These are phyloP conservation scores for Cecropterus lyciades DNA, from an alignment of 1,140 invertebrate species.

Conservation along the genomic window DNA sequence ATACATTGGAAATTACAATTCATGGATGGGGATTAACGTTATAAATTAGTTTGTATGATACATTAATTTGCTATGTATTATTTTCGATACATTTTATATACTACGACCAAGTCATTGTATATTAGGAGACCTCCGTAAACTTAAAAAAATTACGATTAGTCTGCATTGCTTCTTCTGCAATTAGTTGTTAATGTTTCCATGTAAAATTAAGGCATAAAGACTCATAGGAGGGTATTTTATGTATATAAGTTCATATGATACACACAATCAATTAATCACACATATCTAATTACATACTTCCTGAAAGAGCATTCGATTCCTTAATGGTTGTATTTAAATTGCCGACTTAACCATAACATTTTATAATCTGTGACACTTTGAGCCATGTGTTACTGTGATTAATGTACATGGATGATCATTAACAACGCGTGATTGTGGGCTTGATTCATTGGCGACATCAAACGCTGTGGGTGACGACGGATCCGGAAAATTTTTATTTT, in stretches of 20 bases:
- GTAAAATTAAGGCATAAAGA: too few species aligned
- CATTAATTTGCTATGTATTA: not conserved
- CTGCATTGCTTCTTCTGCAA: too few species aligned
- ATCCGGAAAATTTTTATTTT: slow-evolving; percentile 54
- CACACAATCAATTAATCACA: too few species aligned
- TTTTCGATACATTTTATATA: too few species aligned
- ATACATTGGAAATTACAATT: slow-evolving; percentile 6
- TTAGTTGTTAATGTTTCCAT: too few species aligned
- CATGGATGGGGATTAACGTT: slow-evolving; percentile 23
- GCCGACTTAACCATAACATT: slow-evolving; percentile 29
- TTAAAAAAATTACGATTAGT: too few species aligned
- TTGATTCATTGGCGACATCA: slow-evolving; percentile 56
- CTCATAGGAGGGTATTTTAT: too few species aligned
- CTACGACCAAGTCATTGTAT: too few species aligned
- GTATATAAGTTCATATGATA: too few species aligned
- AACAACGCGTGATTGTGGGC: slow-evolving; percentile 44
- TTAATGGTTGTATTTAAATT: slow-evolving; percentile 31
- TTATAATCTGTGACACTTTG: slow-evolving; percentile 37
- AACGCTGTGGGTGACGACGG: slow-evolving; percentile 47
- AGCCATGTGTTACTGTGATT: slow-evolving; percentile 44
- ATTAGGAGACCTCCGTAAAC: too few species aligned
- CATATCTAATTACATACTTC: slow-evolving; percentile 26
- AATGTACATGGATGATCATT: slow-evolving; percentile 41
- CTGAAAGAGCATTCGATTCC: slow-evolving; percentile 10
- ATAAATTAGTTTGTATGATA: not conserved